phyloP scores from a whole-genome alignment of 1,140 invertebrate genomes.

The Maconellicoccus hirsutus region DNA sequence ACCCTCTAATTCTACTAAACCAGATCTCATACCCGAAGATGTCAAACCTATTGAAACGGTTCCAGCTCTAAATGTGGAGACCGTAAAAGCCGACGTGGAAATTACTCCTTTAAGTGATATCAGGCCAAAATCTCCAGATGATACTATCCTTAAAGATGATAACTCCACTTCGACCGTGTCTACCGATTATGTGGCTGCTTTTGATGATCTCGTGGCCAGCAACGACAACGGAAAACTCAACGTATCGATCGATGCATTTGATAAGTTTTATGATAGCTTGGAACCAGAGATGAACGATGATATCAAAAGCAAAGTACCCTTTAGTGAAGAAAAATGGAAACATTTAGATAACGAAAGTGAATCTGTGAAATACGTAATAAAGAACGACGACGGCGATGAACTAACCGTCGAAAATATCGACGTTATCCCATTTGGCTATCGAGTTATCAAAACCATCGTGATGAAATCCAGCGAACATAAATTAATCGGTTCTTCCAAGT shows the following conservation, averaged over 20 bases:
- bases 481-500: not conserved
- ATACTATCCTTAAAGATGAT: not conserved
- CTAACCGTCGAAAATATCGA: not conserved
- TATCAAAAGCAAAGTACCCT: not conserved
- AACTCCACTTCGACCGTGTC: not conserved
- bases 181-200: not conserved
- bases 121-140: not conserved
- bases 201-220: not conserved
- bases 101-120: not conserved
- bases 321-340: not conserved
- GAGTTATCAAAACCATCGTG: not conserved
- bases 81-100: not conserved
- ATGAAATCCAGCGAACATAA: not conserved
- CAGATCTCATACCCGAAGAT: not conserved
- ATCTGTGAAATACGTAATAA: not conserved
- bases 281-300: not conserved
- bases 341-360: not conserved
- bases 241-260: not conserved
- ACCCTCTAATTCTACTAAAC: not conserved
- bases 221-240: not conserved
- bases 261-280: not conserved
- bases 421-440: not conserved
- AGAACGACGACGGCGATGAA: not conserved
- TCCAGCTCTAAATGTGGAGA: not conserved
- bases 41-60: not conserved